phyloP scores from a whole-genome alignment of 2,113 vertebrate genomes.

The Ciconia stormi region DNA sequence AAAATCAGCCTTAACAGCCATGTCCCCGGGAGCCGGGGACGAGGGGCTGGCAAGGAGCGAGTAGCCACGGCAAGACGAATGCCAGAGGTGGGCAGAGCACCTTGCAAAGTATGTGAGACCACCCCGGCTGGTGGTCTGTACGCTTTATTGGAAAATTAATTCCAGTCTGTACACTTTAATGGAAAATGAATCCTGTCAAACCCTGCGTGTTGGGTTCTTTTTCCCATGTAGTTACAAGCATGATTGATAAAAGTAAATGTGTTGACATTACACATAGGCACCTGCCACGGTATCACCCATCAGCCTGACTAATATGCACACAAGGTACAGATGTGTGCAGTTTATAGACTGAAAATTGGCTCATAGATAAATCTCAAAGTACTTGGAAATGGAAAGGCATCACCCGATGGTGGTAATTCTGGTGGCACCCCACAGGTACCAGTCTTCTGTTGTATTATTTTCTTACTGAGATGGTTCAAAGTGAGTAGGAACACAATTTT shows the following conservation, averaged over 20 bases:
- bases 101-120: background rate
- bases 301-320: background rate
- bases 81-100: background rate
- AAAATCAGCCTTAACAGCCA: background rate
- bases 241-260: background rate
- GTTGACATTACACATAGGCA: background rate
- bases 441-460: background rate
- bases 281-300: background rate
- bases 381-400: background rate
- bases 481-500: background rate
- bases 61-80: background rate
- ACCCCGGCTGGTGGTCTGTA: background rate
- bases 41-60: background rate
- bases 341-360: background rate
- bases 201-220: fast-evolving
- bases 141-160: background rate
- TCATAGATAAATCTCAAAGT: background rate
- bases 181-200: background rate
- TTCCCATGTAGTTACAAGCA: background rate
- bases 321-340: background rate
- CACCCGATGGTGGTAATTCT: background rate
- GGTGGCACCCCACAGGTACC: background rate
- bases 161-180: background rate
- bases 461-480: background rate
- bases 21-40: fast-evolving